These are phyloP conservation scores for Chloropsis hardwickii DNA, from an alignment of 2,113 vertebrate species.

Conservation along the genomic window DNA sequence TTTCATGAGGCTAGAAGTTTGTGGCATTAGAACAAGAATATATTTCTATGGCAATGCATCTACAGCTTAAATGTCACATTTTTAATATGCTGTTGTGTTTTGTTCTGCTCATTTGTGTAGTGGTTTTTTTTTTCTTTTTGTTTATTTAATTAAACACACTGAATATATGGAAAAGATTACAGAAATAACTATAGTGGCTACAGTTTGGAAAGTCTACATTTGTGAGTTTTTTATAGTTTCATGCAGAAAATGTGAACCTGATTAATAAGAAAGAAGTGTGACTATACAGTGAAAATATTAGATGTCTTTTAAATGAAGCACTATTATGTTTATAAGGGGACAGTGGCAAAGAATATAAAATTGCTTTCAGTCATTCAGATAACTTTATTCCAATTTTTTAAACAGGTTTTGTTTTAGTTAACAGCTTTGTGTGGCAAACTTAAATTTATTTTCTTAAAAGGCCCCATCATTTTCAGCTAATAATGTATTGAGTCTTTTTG, in stretches of 20 bases:
- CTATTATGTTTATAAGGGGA: background rate
- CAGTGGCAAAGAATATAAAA: background rate
- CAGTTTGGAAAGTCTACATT: slow-evolving; percentile 23
- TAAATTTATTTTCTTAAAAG: slow-evolving; percentile 32
- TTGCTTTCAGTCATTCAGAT: background rate
- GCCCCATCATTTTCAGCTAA: slow-evolving; percentile 3
- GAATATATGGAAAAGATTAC: slow-evolving; percentile 7
- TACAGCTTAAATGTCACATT: background rate
- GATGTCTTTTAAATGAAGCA: background rate
- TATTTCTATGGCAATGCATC: background rate
- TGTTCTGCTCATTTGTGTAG: slow-evolving; percentile 33
- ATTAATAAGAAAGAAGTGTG: background rate
- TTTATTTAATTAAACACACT: background rate
- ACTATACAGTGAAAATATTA: background rate
- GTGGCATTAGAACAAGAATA: background rate
- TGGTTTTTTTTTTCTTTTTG: background rate
- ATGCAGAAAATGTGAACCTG: background rate
- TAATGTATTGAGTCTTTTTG: slow-evolving; percentile 29
- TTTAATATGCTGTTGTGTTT: background rate
- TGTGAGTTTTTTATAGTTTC: slow-evolving; percentile 30
- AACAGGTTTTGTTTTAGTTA: background rate
- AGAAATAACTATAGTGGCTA: slow-evolving; percentile 4
- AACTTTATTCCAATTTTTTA: background rate
- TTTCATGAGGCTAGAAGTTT: background rate
- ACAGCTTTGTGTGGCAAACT: slow-evolving; percentile 4